Conservation (phyloP, 2,888 invertebrate species). For the Homarus gammarus region DNA sequence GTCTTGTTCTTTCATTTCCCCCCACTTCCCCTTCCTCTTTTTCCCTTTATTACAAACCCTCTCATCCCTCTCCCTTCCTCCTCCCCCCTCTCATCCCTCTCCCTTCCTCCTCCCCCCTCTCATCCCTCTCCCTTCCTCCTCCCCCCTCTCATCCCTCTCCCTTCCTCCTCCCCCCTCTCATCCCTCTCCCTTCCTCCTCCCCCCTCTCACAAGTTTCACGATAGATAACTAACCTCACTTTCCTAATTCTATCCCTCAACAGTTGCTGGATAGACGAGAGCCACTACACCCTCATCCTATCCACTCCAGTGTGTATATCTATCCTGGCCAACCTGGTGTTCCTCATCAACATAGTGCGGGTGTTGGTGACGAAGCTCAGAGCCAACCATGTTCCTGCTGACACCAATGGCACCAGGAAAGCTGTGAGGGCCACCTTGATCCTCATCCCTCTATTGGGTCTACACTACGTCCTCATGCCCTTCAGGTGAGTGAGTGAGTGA, state of each 20-base stretch:
- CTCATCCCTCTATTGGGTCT: constrained; percentile 94
- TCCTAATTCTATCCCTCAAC: constrained; percentile 6
- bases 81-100: neutral
- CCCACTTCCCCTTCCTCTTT: neutral
- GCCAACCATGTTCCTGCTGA: constrained; percentile 80
- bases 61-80: too few relatives aligned
- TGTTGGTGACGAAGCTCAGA: constrained; percentile 89
- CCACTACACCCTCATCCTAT: constrained; percentile 86
- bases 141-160: neutral
- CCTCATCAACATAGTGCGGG: constrained; percentile 93
- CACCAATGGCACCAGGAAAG: constrained; percentile 76
- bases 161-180: neutral
- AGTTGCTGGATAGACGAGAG: constrained; percentile 90
- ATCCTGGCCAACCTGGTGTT: constrained; percentile 90
- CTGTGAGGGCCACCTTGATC: constrained; percentile 89
- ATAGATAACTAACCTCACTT: neutral
- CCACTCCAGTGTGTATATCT: constrained; percentile 88
- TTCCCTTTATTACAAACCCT: too few relatives aligned
- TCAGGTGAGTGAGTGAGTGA: constrained; percentile 83
- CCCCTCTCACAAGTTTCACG: neutral
- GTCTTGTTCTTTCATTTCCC: too few relatives aligned
- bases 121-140: neutral
- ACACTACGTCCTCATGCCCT: constrained; percentile 93
- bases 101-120: neutral
- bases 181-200: too few relatives aligned